phyloP scores from a whole-genome alignment of 1,140 invertebrate genomes.

The Thaumatotibia leucotreta region DNA sequence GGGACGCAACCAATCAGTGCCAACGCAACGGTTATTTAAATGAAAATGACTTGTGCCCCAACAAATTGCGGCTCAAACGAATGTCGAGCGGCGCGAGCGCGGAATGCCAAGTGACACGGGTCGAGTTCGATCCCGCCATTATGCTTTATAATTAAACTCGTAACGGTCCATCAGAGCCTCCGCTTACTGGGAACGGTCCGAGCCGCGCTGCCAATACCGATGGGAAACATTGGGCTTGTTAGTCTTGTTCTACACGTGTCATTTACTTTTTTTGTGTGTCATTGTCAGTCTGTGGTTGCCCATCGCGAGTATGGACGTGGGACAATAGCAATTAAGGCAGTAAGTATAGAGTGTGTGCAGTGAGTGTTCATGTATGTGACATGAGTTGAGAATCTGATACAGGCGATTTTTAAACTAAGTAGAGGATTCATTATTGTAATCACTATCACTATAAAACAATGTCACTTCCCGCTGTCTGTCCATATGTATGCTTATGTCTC shows the following conservation, averaged over 20 bases:
- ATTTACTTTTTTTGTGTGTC: not conserved
- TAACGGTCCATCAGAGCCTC: not conserved
- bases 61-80: conserved; percentile 45
- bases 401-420: too few species aligned
- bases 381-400: too few species aligned
- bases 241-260: not conserved
- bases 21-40: conserved; percentile 23
- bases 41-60: conserved; percentile 32
- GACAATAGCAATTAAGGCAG: too few species aligned
- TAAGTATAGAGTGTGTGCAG: too few species aligned
- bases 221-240: not conserved
- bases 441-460: too few species aligned
- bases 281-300: not conserved
- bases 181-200: not conserved
- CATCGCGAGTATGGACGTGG: too few species aligned
- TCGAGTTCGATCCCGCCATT: not conserved
- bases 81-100: not conserved
- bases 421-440: too few species aligned
- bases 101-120: not conserved
- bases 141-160: not conserved
- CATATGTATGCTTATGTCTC: too few species aligned
- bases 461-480: too few species aligned
- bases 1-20: conserved; percentile 30
- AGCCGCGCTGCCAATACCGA: not conserved
- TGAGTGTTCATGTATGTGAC: too few species aligned